Base-by-base conservation (phyloP, 2,888 invertebrate species). In the Steinernema hermaphroditum region DNA sequence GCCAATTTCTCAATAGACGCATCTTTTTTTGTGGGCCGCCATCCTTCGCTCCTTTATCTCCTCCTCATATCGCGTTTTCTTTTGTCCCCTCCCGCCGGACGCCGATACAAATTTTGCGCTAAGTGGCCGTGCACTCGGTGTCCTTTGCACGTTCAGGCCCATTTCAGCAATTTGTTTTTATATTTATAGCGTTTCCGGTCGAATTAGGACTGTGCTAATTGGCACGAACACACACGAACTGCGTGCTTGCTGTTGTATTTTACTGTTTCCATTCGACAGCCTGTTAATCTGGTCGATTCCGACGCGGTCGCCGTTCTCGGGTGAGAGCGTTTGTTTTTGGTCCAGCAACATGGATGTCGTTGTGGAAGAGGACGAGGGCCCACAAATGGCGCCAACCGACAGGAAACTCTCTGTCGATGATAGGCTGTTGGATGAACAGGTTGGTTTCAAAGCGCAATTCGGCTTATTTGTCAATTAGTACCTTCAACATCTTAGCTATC, bases 341-440 rank as follows among this genome's bases (percentile, higher is more conserved):
- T 27, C 19, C 54, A 22, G 19, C 54, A 54, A 54, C 54, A 54
- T 54, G 54, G 54, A 54, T 54, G 54, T 54, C 19, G 54, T 54
- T 22, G 27, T 54, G 27, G 54, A 54, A 27, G 54, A 54, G 19
- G 54, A 54, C 54, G 54, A 54, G 27, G 22, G 54, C 27, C 54
- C 54, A 6, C 54, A 54, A 27, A 27, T 54, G 54, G 54, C 27
- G 9, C 54, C 22, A 6, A 22, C 19, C 6, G 54, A 54, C 54
- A 22, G 54, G 27, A 54, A 54, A 27, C 27, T 24, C 2, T 54
- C 54, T 2, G 27, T 54, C 6, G 54, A 54, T 22, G 54, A 54
- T 16, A 54, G 16, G 27, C 27, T 54, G 27, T 27, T 54, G 6
- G 19, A 54, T 27, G 54, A 54, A 54, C 54, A 54, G 27, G 54